A percentile compares a stretch with the other conserved stretches of the same genome.
Evolutionary conservation across 2,888 invertebrate species (phyloP).

Genomic region (Lycia hirtaria): DNA sequence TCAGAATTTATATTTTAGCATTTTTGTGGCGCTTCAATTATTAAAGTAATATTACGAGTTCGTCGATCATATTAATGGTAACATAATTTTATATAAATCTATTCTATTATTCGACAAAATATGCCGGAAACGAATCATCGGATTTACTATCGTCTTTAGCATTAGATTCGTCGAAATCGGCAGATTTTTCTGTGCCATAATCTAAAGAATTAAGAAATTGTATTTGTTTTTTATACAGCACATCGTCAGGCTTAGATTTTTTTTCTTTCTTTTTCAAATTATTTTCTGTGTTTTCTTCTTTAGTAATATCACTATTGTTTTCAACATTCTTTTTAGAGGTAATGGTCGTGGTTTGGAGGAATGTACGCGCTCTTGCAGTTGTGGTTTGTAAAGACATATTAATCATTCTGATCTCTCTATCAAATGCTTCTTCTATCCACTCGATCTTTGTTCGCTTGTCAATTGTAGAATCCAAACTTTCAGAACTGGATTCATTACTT

Average conservation of each 20-base stretch:
- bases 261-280: slow-evolving; percentile 28
- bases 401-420: slow-evolving; percentile 45
- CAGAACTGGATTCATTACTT: slow-evolving; percentile 15
- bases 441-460: slow-evolving; percentile 41
- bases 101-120: slow-evolving; percentile 41
- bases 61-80: no score
- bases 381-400: neutral
- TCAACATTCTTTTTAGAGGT: slow-evolving; percentile 18
- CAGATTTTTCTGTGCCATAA: slow-evolving; percentile 59
- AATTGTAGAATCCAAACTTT: slow-evolving; percentile 13
- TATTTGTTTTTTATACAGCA: slow-evolving; percentile 59
- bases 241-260: slow-evolving; percentile 46
- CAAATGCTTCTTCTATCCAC: slow-evolving; percentile 58
- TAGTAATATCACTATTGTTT: slow-evolving; percentile 51
- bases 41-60: no score
- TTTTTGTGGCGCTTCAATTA: no score
- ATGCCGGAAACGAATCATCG: slow-evolving; percentile 53
- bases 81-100: no score
- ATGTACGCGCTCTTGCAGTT: neutral
- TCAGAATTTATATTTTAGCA: no score
- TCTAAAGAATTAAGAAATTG: slow-evolving; percentile 67
- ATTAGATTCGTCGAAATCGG: slow-evolving; percentile 52
- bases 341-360: neutral
- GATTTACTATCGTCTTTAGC: slow-evolving; percentile 52
- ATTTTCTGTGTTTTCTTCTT: slow-evolving; percentile 41